These are phyloP conservation scores for Diphyllodes magnificus DNA, from an alignment of 2,113 vertebrate genomes.

Conservation along the genomic window DNA sequence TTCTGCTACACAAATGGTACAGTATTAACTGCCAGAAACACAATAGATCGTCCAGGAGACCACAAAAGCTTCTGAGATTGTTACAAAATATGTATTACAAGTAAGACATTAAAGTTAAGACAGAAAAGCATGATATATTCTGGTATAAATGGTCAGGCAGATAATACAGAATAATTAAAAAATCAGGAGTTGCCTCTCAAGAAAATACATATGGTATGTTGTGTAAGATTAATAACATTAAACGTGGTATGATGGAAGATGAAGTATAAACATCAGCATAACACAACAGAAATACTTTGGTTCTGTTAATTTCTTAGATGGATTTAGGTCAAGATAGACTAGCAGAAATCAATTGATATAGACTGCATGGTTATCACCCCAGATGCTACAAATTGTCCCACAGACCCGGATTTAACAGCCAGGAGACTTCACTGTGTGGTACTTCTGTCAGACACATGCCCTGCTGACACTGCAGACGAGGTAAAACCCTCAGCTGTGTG, in stretches of 20 bases:
- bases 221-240: neutral
- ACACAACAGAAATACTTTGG: neutral
- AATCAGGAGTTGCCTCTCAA: neutral
- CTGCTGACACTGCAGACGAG: neutral
- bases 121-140: neutral
- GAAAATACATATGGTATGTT: neutral
- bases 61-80: neutral
- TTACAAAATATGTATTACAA: neutral
- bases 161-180: neutral
- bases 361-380: neutral
- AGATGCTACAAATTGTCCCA: rapidly evolving
- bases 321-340: neutral
- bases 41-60: neutral
- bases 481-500: neutral
- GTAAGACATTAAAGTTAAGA: neutral
- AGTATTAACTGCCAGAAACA: neutral
- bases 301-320: neutral
- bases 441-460: neutral
- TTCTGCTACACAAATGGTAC: neutral
- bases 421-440: neutral
- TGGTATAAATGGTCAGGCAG: neutral
- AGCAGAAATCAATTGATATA: neutral
- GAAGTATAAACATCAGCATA: neutral
- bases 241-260: neutral
- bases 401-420: neutral